phyloP scores from a whole-genome alignment of 2,888 invertebrate genomes.

The Drosophila histrio region DNA sequence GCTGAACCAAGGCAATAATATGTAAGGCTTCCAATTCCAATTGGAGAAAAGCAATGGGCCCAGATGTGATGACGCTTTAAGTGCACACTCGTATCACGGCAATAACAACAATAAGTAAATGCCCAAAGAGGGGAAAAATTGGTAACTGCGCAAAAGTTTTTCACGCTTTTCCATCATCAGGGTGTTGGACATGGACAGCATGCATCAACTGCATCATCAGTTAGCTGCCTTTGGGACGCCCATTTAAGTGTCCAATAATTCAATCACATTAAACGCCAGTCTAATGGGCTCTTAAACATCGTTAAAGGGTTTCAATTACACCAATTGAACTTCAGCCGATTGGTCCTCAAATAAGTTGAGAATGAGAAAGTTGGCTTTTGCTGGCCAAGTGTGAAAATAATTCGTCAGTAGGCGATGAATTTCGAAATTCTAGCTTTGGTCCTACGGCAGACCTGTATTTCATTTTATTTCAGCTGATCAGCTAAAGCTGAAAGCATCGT shows the following conservation, averaged over 20 bases:
- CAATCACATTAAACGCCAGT: slow-evolving; percentile 76
- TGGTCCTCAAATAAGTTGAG: slow-evolving; percentile 30
- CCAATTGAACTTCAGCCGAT: slow-evolving; percentile 54
- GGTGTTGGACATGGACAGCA: slow-evolving; percentile 10
- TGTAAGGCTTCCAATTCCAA: slow-evolving; percentile 50
- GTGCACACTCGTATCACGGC: slow-evolving; percentile 1
- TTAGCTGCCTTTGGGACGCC: slow-evolving; percentile 58
- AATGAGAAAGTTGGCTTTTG: slow-evolving; percentile 61
- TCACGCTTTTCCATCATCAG: slow-evolving; percentile 43
- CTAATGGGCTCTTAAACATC: slow-evolving; percentile 69
- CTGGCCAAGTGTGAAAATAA: neutral
- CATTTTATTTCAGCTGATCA: slow-evolving; percentile 32
- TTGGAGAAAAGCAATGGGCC: slow-evolving; percentile 18
- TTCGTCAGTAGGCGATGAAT: slow-evolving; percentile 48
- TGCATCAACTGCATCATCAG: slow-evolving; percentile 27
- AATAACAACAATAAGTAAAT: slow-evolving; percentile 18
- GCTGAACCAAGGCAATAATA: slow-evolving; percentile 36
- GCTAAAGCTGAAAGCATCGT: slow-evolving; percentile 28
- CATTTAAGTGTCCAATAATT: slow-evolving; percentile 80
- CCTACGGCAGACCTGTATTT: neutral
- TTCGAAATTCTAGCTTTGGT: neutral
- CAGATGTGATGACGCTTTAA: slow-evolving; percentile 52
- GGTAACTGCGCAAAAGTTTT: slow-evolving; percentile 51
- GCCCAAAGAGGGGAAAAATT: slow-evolving; percentile 42
- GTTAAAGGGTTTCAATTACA: slow-evolving; percentile 77